Percentiles rank a stretch among this genome's conserved stretches.
phyloP scores from a whole-genome alignment of 2,113 vertebrate genomes.

The Macrotis lagotis region DNA sequence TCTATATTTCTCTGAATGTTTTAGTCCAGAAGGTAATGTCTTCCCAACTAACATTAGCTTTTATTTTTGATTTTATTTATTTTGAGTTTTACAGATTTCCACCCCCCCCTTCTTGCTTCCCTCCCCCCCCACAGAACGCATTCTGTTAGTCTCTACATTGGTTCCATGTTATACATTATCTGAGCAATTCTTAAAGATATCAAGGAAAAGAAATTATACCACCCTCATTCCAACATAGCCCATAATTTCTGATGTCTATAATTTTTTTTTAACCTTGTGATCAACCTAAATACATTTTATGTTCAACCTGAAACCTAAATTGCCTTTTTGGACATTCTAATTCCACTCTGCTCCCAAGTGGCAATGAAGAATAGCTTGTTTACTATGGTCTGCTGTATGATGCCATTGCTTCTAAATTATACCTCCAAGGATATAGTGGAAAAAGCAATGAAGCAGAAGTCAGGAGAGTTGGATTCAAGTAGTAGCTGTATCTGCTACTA shows the following conservation, averaged over 20 bases:
- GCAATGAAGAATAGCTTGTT: not conserved
- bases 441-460: not conserved
- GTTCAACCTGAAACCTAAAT: conserved; percentile 41
- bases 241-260: not conserved
- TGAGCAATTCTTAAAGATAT: not conserved
- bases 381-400: not conserved
- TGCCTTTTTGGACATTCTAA: conserved; percentile 4
- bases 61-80: too few relatives aligned
- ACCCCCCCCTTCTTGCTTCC: too few relatives aligned
- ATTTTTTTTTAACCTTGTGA: conserved; percentile 8
- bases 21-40: too few relatives aligned
- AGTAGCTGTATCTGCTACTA: not conserved
- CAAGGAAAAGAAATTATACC: not conserved
- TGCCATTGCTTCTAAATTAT: not conserved
- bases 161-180: too few relatives aligned
- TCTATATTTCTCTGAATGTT: too few relatives aligned
- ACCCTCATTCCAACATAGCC: not conserved
- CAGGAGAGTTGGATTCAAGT: not conserved
- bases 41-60: too few relatives aligned
- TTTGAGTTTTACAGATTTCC: too few relatives aligned
- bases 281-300: not conserved
- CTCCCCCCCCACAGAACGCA: too few relatives aligned
- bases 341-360: not conserved
- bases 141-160: too few relatives aligned
- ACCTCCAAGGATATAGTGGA: not conserved